Base-by-base conservation (phyloP, 2,797 vertebrate genomes). In the Philypnodon macrostomus region DNA sequence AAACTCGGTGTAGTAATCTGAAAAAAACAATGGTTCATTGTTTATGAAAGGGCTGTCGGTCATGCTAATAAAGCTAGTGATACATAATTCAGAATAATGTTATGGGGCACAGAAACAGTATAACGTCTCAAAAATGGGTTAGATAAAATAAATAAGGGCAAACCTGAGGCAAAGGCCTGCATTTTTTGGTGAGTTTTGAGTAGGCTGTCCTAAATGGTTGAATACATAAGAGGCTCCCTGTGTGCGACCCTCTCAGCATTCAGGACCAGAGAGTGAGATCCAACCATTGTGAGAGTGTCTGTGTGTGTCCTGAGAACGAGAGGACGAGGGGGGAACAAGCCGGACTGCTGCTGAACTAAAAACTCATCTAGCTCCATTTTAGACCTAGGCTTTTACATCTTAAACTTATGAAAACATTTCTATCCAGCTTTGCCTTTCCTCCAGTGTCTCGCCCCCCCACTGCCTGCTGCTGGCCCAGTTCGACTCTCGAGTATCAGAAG, bases 1-100 rank as follows among this genome's bases (percentile, higher is more conserved):
- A 98, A 97, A 0, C 92, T 91, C 38, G 97, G 95, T 86, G 95
- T 90, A 47, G 94, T 93, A 49, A 99, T 93, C 97, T 99, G 85
- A 31, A 65, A 80, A 23, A 23, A 23, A 23, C 21, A 23, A 23
- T 23, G 21, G n/a, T n/a, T n/a, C n/a, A n/a, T n/a, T n/a, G n/a
- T n/a, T n/a, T 6, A 1, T 29, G 10, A 10, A 29, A 12, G 27
- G 9, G 10, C 27, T 12, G 8, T 10, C 3, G 12, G 27, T 29
- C 27, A 2, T 29, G 21, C 39, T 10, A 13, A 14, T 15, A 26
- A 14, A 39, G 8, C 19, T 9, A 27, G 1, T 27, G 23, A 29
- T 3, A 29, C 15, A 29, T 6, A 42, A 16, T 42, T 42, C 9
- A 11, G 37, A 41, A 13, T 39, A 3, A 12, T 14, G 12, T 3